phyloP scores from a whole-genome alignment of 2,888 invertebrate species.

The Oxytorus armatus region DNA sequence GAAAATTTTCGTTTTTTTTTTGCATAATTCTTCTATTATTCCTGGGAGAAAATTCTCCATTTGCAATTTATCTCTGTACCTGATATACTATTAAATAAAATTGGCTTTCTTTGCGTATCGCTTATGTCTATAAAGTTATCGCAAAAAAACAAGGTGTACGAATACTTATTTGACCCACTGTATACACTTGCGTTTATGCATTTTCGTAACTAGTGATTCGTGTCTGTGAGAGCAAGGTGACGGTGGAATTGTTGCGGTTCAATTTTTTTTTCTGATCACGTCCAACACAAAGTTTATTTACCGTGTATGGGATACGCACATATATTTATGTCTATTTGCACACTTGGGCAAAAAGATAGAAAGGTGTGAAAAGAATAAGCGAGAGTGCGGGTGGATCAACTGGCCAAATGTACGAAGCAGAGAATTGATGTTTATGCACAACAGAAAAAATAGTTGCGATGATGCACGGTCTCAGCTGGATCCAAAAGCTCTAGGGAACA shows the following conservation, averaged over 20 bases:
- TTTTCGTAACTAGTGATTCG: background rate
- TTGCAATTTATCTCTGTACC: no score
- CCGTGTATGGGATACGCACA: no score
- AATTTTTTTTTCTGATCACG: conserved; percentile 25
- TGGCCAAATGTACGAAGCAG: conserved; percentile 76
- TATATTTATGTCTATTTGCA: conserved; percentile 41
- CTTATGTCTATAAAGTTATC: no score
- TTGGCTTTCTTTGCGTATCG: no score
- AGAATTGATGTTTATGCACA: conserved; percentile 80
- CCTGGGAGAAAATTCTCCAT: no score
- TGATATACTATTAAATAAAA: no score
- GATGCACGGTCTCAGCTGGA: conserved; percentile 62
- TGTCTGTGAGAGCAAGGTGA: background rate
- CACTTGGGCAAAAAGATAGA: conserved; percentile 60
- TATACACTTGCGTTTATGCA: conserved; percentile 14
- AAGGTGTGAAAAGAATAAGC: conserved; percentile 35
- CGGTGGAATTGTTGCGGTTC: conserved; percentile 26
- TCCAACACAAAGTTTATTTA: conserved; percentile 26
- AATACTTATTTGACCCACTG: no score
- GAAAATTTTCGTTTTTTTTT: no score
- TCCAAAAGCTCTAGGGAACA: conserved; percentile 54
- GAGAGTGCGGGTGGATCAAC: conserved; percentile 58
- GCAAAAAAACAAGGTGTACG: no score
- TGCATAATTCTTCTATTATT: no score
- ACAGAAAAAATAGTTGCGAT: conserved; percentile 70